Base-by-base conservation (phyloP, 2,888 invertebrate species). In the Aphidius colemani region DNA sequence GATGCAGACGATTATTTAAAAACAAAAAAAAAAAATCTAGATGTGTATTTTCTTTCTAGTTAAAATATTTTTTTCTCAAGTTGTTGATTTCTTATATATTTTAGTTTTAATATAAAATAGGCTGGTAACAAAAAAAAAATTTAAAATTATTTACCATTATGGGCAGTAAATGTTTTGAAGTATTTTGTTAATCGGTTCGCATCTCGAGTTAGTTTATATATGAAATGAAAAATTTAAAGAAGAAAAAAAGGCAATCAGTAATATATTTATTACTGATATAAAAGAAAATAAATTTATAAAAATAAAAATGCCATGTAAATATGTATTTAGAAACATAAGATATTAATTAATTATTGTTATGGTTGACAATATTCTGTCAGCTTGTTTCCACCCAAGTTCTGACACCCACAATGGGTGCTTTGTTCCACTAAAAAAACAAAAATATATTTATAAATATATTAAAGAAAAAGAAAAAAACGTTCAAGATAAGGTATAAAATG, bases 261-360 rank as follows among this genome's bases (percentile, higher is more conserved):
- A 46, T 7, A 46, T 39, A 11, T 39, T 46, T n/a, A 46, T 46
- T 45, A 46, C 46, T 57, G 67, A 59, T 65, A 69, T 67, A 69
- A 65, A 62, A 67, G 67, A 65, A 65, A 66, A 67, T 67, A 67
- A 68, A 67, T 65, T 72, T 69, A 68, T 72, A 63, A 58, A 63
- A 58, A 61, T 58, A 61, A 74, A 75, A 57, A 57, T 11, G 73
- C 66, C 69, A 70, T 82, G 82, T 81, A 82, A 77, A 82, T 82
- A 82, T 82, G 81, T 82, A 82, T 79, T 80, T 82, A 82, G 80
- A 74, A 73, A 75, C 73, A 78, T 78, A 79, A 80, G 75, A 80
- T 80, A 80, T 77, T 30, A 30, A 30, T 30, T 30, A 79, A 73
- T 78, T 79, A 79, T 80, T 80, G 77, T 81, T 80, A 78, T 73